A percentile compares a stretch with the other conserved stretches of the same genome.
Evolutionary conservation across 2,888 invertebrate genomes (phyloP).

Genomic region (Hypomecis punctinalis): DNA sequence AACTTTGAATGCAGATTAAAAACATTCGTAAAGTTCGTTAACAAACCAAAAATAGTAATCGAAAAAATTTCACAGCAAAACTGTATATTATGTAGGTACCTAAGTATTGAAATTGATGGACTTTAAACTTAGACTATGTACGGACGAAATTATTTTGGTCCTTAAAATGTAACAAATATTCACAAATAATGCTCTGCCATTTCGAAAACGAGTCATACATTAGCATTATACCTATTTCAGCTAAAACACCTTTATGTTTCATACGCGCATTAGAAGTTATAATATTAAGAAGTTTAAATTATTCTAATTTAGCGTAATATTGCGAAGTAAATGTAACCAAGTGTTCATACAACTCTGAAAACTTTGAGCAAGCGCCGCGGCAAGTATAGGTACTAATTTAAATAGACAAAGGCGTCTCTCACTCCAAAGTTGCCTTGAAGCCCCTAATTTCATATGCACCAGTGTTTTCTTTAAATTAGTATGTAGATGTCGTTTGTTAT

Average conservation of each 20-base stretch:
- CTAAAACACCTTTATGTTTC: background rate
- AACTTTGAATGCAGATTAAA: no score
- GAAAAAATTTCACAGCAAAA: no score
- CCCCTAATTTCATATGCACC: constrained; percentile 52
- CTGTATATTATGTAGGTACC: no score
- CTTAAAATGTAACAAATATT: no score
- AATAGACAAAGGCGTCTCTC: constrained; percentile 34
- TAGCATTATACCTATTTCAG: no score
- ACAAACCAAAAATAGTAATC: no score
- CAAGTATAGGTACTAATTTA: constrained; percentile 24
- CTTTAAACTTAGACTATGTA: no score
- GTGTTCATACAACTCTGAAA: constrained; percentile 4
- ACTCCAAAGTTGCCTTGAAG: constrained; percentile 30
- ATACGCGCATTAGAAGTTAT: background rate
- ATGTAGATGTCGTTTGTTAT: constrained; percentile 40
- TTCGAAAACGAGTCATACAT: no score
- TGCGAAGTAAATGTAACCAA: constrained; percentile 10
- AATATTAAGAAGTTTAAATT: constrained; percentile 7
- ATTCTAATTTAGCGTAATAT: constrained; percentile 7
- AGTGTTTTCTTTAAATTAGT: constrained; percentile 45
- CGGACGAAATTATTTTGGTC: no score
- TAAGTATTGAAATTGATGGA: no score
- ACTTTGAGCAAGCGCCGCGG: constrained; percentile 23
- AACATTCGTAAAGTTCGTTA: no score
- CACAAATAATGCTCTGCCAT: no score